Base-by-base conservation (phyloP, 2,797 vertebrate genomes). In the Acrossocheilus fasciatus region DNA sequence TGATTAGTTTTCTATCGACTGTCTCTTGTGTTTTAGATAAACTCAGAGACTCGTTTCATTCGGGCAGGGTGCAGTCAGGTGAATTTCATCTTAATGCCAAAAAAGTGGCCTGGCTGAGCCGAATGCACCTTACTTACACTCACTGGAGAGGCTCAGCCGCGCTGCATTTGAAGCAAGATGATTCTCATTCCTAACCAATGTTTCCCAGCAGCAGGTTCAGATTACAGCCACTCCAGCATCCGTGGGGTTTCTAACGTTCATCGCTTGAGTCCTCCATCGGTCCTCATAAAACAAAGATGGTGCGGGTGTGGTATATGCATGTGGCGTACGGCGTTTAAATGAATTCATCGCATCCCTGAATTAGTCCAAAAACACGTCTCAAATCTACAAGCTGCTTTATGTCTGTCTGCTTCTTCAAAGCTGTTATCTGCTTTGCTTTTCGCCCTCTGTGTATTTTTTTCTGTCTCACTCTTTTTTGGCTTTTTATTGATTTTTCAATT, bases 401-500 rank as follows among this genome's bases (percentile, higher is more conserved):
- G 86, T 89, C 91, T 91, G 92, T 93, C 88, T 84, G 92, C 91
- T 92, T 93, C 93, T 93, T 94, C 91, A 95, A 94, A 93, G 91
- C 90, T 87, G 91, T 89, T 88, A 75, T 93, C 91, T 93, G 92
- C 92, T 94, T 93, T 94, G 94, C 91, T 94, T 93, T 93, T 93
- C 79, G 59, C 80, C 88, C 90, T 89, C 59, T 89, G 66, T 80
- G 81, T 83, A 83, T 87, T 70, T 75, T 66, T 77, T 81, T 89
- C 81, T 80, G 66, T 88, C 84, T 88, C 80, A 68, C 73, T 88
- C 77, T 82, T 74, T 86, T 77, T 30, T 69, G 69, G 41, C 41
- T 86, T 85, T 89, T 80, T 95, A 96, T 96, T 95, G 95, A 96
- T 94, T 94, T 96, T 95, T 93, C 94, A 95, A 94, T 95, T 95